A percentile compares a stretch with the other conserved stretches of the same genome.
phyloP scores from a whole-genome alignment of 1,140 invertebrate species.

The Dufourea novaeangliae region DNA sequence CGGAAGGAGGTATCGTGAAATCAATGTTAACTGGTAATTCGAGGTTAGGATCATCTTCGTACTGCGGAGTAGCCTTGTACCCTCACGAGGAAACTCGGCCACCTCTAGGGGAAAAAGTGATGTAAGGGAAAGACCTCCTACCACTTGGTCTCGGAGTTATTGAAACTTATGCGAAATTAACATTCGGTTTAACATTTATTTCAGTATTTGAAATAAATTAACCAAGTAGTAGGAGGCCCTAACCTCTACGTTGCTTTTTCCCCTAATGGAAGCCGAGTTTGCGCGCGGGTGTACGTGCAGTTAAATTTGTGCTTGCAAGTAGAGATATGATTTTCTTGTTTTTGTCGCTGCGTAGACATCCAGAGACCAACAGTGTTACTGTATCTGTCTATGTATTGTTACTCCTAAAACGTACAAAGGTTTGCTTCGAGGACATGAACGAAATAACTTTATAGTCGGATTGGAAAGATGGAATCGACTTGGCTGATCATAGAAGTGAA shows the following conservation, averaged over 20 bases:
- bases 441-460: neutral
- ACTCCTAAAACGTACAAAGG: neutral
- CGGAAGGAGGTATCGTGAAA: neutral
- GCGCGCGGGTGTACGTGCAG: too few species aligned
- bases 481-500: neutral
- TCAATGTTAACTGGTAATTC: conserved; percentile 2
- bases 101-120: too few species aligned
- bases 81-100: too few species aligned
- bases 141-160: too few species aligned
- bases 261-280: too few species aligned
- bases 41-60: neutral
- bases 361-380: neutral
- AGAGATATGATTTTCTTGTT: neutral
- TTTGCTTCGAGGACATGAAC: neutral
- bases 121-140: too few species aligned
- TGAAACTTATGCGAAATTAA: too few species aligned
- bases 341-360: neutral
- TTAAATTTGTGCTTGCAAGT: neutral
- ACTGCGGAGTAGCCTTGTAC: neutral
- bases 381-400: neutral
- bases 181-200: too few species aligned
- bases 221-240: too few species aligned
- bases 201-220: too few species aligned
- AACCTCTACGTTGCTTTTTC: too few species aligned
- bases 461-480: neutral